Evolutionary conservation across 2,113 vertebrate species (phyloP).

Genomic region (Chinchilla lanigera): DNA sequence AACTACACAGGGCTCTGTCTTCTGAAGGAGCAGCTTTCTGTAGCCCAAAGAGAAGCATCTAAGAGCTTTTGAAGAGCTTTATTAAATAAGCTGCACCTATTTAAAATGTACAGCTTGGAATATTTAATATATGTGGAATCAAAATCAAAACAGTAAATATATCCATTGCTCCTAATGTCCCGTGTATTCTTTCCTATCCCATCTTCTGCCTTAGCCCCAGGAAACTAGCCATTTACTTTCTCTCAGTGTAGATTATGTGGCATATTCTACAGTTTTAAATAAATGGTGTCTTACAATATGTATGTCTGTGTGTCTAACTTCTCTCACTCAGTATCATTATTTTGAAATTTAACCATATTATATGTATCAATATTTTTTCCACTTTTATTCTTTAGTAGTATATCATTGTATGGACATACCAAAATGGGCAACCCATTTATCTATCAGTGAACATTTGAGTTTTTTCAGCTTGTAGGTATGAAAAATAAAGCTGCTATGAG

Average conservation of each 20-base stretch:
- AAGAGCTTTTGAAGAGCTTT: neutral
- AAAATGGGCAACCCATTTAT: neutral
- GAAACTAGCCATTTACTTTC: neutral
- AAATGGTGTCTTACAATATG: neutral
- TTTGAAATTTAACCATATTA: neutral
- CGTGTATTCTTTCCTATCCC: neutral
- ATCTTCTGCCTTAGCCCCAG: neutral
- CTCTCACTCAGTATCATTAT: neutral
- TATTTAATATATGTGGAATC: neutral
- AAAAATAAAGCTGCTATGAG: neutral
- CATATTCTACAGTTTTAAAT: neutral
- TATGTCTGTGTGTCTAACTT: neutral
- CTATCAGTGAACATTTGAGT: neutral
- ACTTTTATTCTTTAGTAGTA: neutral
- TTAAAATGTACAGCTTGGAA: neutral
- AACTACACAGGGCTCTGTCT: neutral
- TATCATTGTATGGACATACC: neutral
- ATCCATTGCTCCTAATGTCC: accelerated
- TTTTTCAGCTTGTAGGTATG: neutral
- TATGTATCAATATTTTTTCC: neutral
- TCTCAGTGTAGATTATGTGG: neutral
- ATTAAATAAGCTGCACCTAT: neutral
- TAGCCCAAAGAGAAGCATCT: neutral
- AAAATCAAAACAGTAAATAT: neutral
- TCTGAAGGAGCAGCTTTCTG: neutral